A percentile compares a stretch with the other conserved stretches of the same genome.
Conservation (phyloP, 2,797 vertebrate species). For the Pogoniulus pusillus region DNA sequence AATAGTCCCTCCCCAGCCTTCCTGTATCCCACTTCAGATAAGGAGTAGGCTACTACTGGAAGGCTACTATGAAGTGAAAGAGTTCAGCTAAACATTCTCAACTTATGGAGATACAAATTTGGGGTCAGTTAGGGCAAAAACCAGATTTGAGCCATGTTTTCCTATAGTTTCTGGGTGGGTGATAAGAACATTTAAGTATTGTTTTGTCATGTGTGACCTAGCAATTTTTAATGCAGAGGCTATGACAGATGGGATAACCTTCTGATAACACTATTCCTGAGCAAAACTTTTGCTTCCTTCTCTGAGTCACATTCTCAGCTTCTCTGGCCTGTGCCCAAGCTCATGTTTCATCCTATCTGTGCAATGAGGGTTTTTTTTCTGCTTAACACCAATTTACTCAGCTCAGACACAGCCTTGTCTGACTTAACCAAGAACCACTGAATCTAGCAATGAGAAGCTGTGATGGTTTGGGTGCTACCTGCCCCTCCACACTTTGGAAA, state of each 20-base stretch:
- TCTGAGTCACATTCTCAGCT: not conserved
- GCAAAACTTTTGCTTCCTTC: not conserved
- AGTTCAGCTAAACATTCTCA: not conserved
- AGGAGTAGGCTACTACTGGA: too few species aligned
- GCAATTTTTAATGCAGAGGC: not conserved
- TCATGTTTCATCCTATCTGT: not conserved
- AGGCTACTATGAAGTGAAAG: too few species aligned
- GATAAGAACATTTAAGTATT: not conserved
- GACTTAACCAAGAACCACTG: not conserved
- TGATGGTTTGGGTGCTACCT: too few species aligned
- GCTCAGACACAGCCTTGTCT: not conserved
- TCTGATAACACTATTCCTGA: not conserved
- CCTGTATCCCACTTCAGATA: too few species aligned
- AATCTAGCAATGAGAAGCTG: not conserved
- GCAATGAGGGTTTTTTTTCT: not conserved
- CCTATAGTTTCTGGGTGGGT: not conserved
- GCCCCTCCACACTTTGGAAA: too few species aligned
- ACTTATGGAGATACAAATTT: not conserved
- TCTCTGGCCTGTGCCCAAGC: slow-evolving; percentile 3
- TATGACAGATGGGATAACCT: not conserved
- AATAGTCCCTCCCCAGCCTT: too few species aligned
- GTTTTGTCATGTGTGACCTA: not conserved
- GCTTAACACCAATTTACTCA: not conserved
- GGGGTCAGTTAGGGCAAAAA: not conserved
- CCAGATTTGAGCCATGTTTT: not conserved